phyloP scores from a whole-genome alignment of 2,888 invertebrate species.

The Spodoptera exigua region DNA sequence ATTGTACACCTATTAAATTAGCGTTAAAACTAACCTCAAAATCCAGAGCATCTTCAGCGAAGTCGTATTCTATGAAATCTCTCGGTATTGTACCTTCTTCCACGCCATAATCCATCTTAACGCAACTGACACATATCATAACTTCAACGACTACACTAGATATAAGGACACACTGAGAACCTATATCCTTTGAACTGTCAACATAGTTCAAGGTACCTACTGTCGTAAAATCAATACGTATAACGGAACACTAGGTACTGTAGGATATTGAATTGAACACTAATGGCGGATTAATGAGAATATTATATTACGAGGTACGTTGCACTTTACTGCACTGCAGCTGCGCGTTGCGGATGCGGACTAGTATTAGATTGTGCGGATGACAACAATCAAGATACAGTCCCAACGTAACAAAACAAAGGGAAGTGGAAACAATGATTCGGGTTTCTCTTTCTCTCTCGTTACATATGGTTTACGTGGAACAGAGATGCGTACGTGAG shows the following conservation, averaged over 20 bases:
- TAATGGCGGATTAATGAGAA: neutral
- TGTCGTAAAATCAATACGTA: slow-evolving; percentile 48
- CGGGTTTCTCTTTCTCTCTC: slow-evolving; percentile 36
- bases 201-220: slow-evolving; percentile 41
- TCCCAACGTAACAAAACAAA: neutral
- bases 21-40: slow-evolving; percentile 81
- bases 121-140: slow-evolving; percentile 78
- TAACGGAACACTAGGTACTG: slow-evolving; percentile 5
- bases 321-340: slow-evolving; percentile 18
- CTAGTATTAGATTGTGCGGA: neutral
- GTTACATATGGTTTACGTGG: neutral
- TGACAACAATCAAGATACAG: slow-evolving; percentile 36
- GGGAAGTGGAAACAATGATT: neutral
- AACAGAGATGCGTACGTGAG: slow-evolving; percentile 14
- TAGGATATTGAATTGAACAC: neutral
- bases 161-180: neutral
- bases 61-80: slow-evolving; percentile 82
- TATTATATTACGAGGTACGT: slow-evolving; percentile 1
- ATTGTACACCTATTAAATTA: neutral
- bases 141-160: slow-evolving; percentile 46
- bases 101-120: slow-evolving; percentile 78
- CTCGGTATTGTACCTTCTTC: slow-evolving; percentile 80
- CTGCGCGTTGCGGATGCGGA: neutral
- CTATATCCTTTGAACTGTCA: slow-evolving; percentile 16
- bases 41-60: slow-evolving; percentile 84